A percentile compares a stretch with the other conserved stretches of the same genome.
These are phyloP conservation scores for Copsychus sechellarum DNA, from an alignment of 2,113 vertebrate species.

Conservation along the genomic window DNA sequence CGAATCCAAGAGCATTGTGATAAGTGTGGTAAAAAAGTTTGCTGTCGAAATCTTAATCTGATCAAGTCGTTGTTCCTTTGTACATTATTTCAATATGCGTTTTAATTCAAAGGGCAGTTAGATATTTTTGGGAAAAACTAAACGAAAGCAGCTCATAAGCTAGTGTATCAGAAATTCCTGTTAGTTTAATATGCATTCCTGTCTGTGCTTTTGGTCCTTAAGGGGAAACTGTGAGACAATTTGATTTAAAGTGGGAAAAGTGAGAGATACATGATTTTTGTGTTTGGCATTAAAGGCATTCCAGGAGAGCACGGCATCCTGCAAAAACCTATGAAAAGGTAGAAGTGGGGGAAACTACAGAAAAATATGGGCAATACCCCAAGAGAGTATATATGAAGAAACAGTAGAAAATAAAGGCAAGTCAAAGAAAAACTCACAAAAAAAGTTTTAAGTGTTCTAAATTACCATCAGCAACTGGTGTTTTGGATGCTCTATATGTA, in stretches of 20 bases:
- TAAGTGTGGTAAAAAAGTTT: not conserved
- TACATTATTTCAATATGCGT: accelerated
- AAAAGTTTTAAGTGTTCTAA: accelerated
- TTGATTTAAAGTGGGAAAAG: not conserved
- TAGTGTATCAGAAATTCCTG: not conserved
- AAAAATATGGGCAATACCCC: not conserved
- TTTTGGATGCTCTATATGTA: not conserved
- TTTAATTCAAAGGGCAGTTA: not conserved
- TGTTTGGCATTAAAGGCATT: not conserved
- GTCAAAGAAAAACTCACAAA: not conserved
- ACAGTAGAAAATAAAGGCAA: not conserved
- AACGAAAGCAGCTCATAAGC: not conserved
- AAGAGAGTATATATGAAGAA: not conserved
- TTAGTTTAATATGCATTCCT: not conserved
- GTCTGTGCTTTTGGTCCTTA: not conserved
- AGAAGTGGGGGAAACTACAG: not conserved
- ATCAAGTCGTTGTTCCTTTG: not conserved
- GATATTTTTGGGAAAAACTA: not conserved
- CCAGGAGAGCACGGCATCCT: not conserved
- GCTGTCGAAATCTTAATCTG: not conserved
- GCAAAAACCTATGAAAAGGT: not conserved
- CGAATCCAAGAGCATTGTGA: accelerated
- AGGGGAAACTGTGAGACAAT: not conserved
- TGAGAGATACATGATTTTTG: not conserved
- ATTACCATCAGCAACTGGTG: not conserved